Base-by-base conservation (phyloP, 2,888 invertebrate species). In the Callyntrura sp. region DNA sequence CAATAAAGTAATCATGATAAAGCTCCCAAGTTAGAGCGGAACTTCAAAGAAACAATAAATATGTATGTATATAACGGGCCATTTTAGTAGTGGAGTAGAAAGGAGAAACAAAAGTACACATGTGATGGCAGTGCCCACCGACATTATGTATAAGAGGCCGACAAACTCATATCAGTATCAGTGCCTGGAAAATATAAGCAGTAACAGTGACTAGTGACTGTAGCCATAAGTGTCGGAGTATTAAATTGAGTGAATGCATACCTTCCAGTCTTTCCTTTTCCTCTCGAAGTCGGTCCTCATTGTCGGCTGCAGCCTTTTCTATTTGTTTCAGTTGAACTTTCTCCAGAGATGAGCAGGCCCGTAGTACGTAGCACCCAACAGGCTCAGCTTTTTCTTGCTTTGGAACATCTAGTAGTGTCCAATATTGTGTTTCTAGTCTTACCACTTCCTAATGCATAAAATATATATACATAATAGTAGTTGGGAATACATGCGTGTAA, bases 351-450 rank as follows among this genome's bases (percentile, higher is more conserved):
- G 98, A 96, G 94, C 98, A 98, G 5, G 98, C 98, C 91, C 98
- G 96, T 93, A 98, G 96, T 70, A 98, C 98, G 94, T 98, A 98
- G 9, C 97, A 97, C 79, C 97, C 98, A 20, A 98, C 98, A 0
- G 98, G 98, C 95, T 98, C 98, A 93, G 98, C 98, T 94, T 98
- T 98, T 94, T 98, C 98, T 94, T 98, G 98, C 91, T 97, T 97
- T 55, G 98, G 98, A 90, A 98, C 97, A 95, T 98, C 98, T 90
- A 98, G 97, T 94, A 98, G 95, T 8, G 98, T 97, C 98, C 98
- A 98, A 95, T 98, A 98, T 94, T 98, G 97, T 8, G 98, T 97
- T 95, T 98, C 98, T 94, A 98, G 95, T 92, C 97, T 97, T 92
- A 98, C 98, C 65, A 98, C 98, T 94, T 98, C 98, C 98, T 98